phyloP scores from a whole-genome alignment of 2,797 vertebrate species.

The Morus bassanus region DNA sequence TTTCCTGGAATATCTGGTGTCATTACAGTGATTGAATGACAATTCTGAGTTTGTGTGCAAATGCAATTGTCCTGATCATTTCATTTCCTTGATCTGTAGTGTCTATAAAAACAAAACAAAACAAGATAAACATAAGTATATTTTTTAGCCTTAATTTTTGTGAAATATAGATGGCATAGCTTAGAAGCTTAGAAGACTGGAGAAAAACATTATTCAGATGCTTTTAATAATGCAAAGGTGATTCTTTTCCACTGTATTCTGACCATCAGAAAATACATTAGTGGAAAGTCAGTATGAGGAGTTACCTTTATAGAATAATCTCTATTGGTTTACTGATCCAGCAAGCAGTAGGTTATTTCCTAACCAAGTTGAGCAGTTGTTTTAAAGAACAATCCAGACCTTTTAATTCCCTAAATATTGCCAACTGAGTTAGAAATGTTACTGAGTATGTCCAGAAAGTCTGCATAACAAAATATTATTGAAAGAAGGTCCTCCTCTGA shows the following conservation, averaged over 20 bases:
- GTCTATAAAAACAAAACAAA: not conserved
- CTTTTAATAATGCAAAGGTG: not conserved
- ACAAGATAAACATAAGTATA: not conserved
- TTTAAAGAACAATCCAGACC: not conserved
- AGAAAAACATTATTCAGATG: not conserved
- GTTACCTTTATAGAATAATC: not conserved
- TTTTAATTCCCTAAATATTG: not conserved
- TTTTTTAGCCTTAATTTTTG: not conserved
- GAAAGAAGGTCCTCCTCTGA: not conserved
- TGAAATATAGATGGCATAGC: not conserved
- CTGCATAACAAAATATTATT: not conserved
- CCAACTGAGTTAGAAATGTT: not conserved
- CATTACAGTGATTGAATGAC: not conserved
- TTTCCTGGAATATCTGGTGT: not conserved
- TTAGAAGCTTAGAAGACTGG: not conserved
- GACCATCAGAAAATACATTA: not conserved
- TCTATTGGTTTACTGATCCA: not conserved
- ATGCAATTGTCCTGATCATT: not conserved
- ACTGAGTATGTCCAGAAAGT: not conserved
- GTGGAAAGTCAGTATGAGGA: not conserved
- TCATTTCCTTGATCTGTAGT: not conserved
- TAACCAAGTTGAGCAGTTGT: not conserved
- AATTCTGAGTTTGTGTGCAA: not conserved
- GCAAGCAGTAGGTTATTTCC: not conserved
- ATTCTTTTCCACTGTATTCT: not conserved